These are phyloP conservation scores for Ormyrus thymus DNA, from an alignment of 2,888 invertebrate species.

Conservation along the genomic window DNA sequence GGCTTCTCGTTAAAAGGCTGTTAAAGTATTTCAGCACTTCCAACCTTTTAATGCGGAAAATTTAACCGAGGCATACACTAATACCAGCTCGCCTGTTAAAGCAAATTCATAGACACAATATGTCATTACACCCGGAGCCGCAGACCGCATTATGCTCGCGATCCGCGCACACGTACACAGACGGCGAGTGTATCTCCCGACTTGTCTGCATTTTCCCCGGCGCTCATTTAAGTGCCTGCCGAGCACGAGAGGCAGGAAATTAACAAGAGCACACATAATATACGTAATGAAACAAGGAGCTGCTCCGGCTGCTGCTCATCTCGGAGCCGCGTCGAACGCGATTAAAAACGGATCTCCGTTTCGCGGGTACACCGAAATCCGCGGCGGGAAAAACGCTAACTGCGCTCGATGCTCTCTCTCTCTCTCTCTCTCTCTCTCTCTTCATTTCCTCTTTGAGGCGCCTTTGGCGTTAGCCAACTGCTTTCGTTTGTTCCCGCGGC, in stretches of 20 bases:
- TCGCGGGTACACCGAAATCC: background rate
- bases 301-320: background rate
- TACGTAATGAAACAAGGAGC: background rate
- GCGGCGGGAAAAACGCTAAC: background rate
- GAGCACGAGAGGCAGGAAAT: conserved; percentile 3
- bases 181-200: background rate
- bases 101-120: conserved; percentile 23
- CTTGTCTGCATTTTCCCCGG: background rate
- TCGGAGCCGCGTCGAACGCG: background rate
- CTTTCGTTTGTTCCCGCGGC: conserved; percentile 16
- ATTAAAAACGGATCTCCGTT: background rate
- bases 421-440: background rate
- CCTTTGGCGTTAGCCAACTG: background rate
- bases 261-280: background rate
- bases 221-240: conserved; percentile 2
- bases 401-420: background rate
- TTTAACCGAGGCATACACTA: background rate
- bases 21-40: no score
- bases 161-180: no score
- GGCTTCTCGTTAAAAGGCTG: no score
- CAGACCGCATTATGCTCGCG: background rate
- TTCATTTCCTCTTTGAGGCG: conserved; percentile 32
- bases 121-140: conserved; percentile 7
- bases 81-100: background rate
- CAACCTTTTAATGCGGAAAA: background rate